Evolutionary conservation across 64 coral and sea anemone species (phyloP).

Genomic region (Montipora foliosa): DNA sequence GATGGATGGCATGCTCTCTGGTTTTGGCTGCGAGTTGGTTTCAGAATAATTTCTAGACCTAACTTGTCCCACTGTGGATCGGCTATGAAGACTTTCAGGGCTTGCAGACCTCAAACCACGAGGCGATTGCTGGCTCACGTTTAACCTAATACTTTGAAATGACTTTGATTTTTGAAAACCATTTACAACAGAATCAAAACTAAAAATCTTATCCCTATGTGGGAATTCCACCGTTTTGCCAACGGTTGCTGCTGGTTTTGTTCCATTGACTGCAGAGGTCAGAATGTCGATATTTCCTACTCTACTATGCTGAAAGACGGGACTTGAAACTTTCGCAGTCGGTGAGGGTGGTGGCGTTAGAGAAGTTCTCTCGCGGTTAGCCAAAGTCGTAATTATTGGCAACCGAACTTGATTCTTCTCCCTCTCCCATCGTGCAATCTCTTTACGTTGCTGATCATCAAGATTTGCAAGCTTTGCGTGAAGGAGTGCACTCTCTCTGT

Average conservation of each 20-base stretch:
- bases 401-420: conserved; percentile 36
- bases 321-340: not conserved
- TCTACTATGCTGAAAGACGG: not conserved
- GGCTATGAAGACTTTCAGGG: not conserved
- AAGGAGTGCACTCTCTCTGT: not conserved
- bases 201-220: not conserved
- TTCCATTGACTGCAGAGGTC: not conserved
- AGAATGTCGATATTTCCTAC: not conserved
- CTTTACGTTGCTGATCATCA: conserved; percentile 7
- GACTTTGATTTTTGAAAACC: conserved; percentile 41
- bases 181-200: not conserved
- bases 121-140: not conserved
- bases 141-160: conserved; percentile 11
- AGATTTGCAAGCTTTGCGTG: conserved; percentile 23
- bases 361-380: not conserved
- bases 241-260: not conserved
- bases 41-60: not conserved
- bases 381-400: not conserved
- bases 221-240: not conserved
- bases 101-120: not conserved
- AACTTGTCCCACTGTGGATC: conserved; percentile 12
- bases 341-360: conserved; percentile 5
- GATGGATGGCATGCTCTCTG: conserved; percentile 1
- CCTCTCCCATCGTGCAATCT: conserved; percentile 16
- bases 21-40: too few relatives aligned